phyloP scores from a whole-genome alignment of 2,113 vertebrate genomes.

The Poeciliopsis occidentalis region DNA sequence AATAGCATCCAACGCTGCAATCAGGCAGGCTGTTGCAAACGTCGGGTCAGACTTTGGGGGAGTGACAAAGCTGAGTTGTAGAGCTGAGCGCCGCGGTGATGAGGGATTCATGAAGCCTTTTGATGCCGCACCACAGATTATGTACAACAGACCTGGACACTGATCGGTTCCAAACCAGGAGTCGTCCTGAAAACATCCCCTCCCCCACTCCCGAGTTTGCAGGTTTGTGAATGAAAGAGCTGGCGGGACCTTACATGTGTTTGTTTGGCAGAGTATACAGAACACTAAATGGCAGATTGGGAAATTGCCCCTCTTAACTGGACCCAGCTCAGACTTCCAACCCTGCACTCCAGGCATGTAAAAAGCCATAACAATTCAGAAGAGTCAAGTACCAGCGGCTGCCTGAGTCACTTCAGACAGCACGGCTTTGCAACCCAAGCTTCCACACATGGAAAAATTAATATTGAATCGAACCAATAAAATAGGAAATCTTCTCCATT shows the following conservation, averaged over 20 bases:
- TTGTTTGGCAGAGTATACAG: constrained; percentile 29
- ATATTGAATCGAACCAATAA: not conserved
- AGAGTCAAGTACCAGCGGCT: constrained; percentile 35
- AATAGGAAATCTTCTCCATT: constrained; percentile 47
- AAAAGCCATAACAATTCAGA: constrained; percentile 37
- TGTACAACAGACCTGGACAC: not conserved
- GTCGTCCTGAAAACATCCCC: not conserved
- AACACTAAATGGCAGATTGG: constrained; percentile 53
- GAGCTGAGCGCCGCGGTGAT: constrained; percentile 21
- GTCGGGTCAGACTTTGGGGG: constrained; percentile 33
- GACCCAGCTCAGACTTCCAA: constrained; percentile 39
- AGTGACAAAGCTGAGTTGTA: constrained; percentile 25
- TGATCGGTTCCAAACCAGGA: constrained; percentile 6
- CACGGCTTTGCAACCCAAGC: constrained; percentile 36
- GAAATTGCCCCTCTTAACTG: constrained; percentile 40
- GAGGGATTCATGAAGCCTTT: constrained; percentile 47
- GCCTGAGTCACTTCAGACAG: constrained; percentile 47
- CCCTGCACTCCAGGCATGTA: constrained; percentile 17
- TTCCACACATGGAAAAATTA: constrained; percentile 8
- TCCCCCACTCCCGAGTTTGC: not conserved
- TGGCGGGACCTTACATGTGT: constrained; percentile 6
- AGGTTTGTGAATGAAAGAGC: not conserved
- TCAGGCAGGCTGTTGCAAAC: constrained; percentile 38
- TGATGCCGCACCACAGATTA: constrained; percentile 25
- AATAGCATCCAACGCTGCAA: constrained; percentile 51